Evolutionary conservation across 2,113 vertebrate genomes (phyloP), one percentile per base, ranked within the genome.

Genomic region (Cebus imitator): DNA sequence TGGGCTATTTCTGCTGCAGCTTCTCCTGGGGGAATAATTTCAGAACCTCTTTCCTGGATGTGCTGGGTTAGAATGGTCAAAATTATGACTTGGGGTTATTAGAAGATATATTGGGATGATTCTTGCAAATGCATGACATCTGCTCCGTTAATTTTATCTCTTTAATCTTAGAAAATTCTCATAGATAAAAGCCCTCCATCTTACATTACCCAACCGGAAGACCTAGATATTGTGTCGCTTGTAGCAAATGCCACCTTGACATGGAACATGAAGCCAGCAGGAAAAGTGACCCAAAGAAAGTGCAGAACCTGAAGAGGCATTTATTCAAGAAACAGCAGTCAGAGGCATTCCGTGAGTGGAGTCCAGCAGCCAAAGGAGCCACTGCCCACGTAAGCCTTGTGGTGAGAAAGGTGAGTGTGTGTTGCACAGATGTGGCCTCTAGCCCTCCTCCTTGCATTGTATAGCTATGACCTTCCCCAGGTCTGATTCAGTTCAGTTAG

Each of bases 221-320:
- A 98, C 78, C 96, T 96, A 78, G 92, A 93, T n/a, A 98, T 95
- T 12, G 99, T 99, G 23, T 93, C 99, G 61, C 97, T 98, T 87
- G 98, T 99, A 98, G 97, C 97, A 93, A 98, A 99, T 25, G 99
- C 99, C 6, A 99, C 99, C 10, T 96, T 99, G 75, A 98, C 98
- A 23, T 99, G 99, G 97, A 96, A 35, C 96, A 96, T 23, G 96
- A 94, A 87, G 17, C 50, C 52, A 35, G n/a, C 32, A 35, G 32
- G 45, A 96, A 88, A 78, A 87, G 25, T 35, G 35, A 70, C 14
- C 57, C 64, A 8, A 43, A 55, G 27, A 92, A 83, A 55, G 30
- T 48, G 8, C 57, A 68, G n/a, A 96, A 87, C 3, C 45, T 52
- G 12, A 80, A 92, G 68, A 92, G 11, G 27, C 5, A 4, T 32